Evolutionary conservation across 2,888 invertebrate genomes (phyloP).

Genomic region (Pediacus dermestoides): DNA sequence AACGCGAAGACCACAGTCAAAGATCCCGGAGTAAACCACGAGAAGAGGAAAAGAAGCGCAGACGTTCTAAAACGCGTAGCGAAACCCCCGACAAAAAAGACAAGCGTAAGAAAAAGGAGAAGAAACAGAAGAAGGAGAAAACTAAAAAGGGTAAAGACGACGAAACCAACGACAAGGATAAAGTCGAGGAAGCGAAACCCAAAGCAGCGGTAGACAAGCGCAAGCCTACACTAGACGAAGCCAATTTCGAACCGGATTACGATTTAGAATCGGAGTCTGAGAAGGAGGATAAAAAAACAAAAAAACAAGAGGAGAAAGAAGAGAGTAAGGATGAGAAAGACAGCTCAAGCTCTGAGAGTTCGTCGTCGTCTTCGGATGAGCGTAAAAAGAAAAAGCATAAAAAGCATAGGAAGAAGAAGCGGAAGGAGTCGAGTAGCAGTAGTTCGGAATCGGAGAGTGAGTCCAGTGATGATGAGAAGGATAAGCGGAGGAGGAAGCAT

Average conservation of each 20-base stretch:
- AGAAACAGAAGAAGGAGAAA: constrained; percentile 50
- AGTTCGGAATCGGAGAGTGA: constrained; percentile 62
- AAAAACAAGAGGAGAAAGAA: constrained; percentile 47
- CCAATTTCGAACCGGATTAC: constrained; percentile 72
- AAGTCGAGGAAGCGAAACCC: constrained; percentile 46
- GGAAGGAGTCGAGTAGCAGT: constrained; percentile 57
- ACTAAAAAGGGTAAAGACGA: constrained; percentile 38
- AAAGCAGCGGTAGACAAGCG: constrained; percentile 51
- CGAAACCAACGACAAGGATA: constrained; percentile 36
- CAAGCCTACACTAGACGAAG: constrained; percentile 67
- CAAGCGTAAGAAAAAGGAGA: constrained; percentile 46
- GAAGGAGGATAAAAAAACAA: constrained; percentile 50
- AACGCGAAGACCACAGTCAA: constrained; percentile 12
- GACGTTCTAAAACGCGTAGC: constrained; percentile 35
- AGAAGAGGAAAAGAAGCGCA: constrained; percentile 30
- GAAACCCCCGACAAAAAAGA: constrained; percentile 37
- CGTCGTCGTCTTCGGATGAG: constrained; percentile 46
- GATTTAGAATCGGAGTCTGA: constrained; percentile 65
- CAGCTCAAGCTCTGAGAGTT: constrained; percentile 47
- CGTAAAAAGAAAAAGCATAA: constrained; percentile 41
- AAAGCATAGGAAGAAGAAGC: constrained; percentile 55
- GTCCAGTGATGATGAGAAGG: constrained; percentile 62
- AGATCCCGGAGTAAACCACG: constrained; percentile 21
- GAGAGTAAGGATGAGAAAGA: constrained; percentile 39
- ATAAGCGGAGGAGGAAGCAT: constrained; percentile 66